Percentiles rank a stretch among this genome's conserved stretches.
phyloP scores from a whole-genome alignment of 2,113 vertebrate species.

The Vombatus ursinus region DNA sequence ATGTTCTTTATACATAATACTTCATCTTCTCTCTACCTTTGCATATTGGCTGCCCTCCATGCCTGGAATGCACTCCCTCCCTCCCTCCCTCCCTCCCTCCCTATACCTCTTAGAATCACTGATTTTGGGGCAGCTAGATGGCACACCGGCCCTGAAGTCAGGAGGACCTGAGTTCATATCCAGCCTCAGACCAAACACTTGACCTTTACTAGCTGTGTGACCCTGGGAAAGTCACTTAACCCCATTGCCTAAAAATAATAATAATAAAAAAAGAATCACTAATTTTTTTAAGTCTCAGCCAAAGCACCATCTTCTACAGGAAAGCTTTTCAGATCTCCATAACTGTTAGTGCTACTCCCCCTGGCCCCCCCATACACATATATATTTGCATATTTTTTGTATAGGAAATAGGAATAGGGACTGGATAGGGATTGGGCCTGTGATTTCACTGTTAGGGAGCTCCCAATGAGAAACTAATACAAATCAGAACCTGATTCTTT shows the following conservation, averaged over 20 bases:
- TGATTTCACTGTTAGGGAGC: neutral
- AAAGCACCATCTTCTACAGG: neutral
- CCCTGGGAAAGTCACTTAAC: too few species aligned
- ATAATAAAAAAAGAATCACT: neutral
- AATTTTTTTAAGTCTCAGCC: neutral
- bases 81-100: too few species aligned
- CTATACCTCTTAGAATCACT: neutral
- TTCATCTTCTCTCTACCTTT: neutral
- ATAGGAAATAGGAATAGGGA: neutral
- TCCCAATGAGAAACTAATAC: neutral
- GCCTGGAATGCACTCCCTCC: neutral
- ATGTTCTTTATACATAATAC: neutral
- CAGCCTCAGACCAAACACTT: too few species aligned
- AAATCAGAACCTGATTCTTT: neutral
- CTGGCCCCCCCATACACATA: neutral
- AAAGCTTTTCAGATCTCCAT: neutral
- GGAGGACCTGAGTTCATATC: too few species aligned
- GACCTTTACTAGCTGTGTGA: too few species aligned
- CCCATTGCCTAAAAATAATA: too few species aligned
- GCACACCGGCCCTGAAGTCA: too few species aligned
- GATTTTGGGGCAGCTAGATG: neutral
- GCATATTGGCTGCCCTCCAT: neutral
- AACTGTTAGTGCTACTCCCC: neutral
- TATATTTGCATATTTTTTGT: neutral
- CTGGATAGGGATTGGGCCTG: neutral